Base-by-base conservation (phyloP, 2,888 invertebrate genomes). In the Asteroscopus sphinx region DNA sequence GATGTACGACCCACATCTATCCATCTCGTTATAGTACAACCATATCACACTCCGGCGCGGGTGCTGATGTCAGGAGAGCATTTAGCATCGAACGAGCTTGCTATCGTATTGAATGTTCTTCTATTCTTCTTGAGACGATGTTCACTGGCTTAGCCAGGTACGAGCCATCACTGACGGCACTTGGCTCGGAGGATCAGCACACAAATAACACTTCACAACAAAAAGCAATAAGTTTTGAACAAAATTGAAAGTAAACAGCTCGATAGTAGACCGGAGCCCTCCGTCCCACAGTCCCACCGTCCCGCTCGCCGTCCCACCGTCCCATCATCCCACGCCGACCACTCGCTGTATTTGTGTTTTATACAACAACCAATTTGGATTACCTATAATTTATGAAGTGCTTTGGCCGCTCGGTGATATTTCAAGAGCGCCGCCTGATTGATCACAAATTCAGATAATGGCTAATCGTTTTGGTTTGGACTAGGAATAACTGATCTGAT, bases 171-270 rank as follows among this genome's bases (percentile, higher is more conserved):
- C 3, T 21, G 21, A 4, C 1, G 3, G 5, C 21, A 21, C 5
- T 21, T 6, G 21, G 21, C 5, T n/a, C n/a, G 21, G 6, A 21
- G 21, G 21, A 2, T 9, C 3, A 0, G 15, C 8, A 21, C 17
- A 16, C 35, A 51, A 36, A 41, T 41, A 32, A 32, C 53, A 60
- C 33, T 45, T 28, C 44, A 45, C 45, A 52, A 62, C 56, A 66
- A 68, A 79, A 69, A 73, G 65, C 78, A 82, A 82, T 86, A 81
- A 82, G 77, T 87, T 84, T 80, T 64, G 68, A 79, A 80, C 63
- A 73, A 82, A 84, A 88, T 88, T 83, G 85, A 86, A 88, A 84
- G 83, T 79, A 87, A 87, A 87, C 86, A 86, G 60, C 56, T 75
- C 68, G 72, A 70, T 65, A 70, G 67, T 61, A 64, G 28, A 33